Base-by-base conservation (phyloP, 2,888 invertebrate genomes). In the Cataglyphis livida region DNA sequence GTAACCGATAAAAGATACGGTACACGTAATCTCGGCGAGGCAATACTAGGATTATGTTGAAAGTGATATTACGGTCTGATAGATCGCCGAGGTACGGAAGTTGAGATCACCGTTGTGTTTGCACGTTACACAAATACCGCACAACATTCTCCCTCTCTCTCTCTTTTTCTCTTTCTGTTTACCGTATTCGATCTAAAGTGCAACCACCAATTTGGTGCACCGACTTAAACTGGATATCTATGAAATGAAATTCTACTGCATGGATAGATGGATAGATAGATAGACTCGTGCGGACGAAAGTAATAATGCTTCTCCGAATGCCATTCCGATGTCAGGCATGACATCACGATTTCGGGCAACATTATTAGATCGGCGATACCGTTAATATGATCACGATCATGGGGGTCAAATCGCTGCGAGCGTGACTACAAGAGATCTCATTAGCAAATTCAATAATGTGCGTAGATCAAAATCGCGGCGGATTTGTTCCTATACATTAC, bases 301-400 rank as follows among this genome's bases (percentile, higher is more conserved):
- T 51, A 66, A 76, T 68, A 57, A 1, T 25, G 38, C n/a, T 15
- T 54, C 18, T 66, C 32, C 21, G 68, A 51, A n/a, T 51, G 48
- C 48, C 48, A 51, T 51, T 51, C 25, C 38, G 66, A 66, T 76
- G 74, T 62, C 32, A 32, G 74, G 68, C 66, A 76, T 76, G 76
- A 76, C 76, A 76, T 68, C 68, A 76, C 76, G 76, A 76, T 76
- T 76, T 76, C 76, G 54, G 75, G 66, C 35, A 75, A 68, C 76
- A 54, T 76, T 75, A 51, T 75, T 76, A 68, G 68, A 76, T 54
- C 76, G 38, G 4, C 75, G 38, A 76, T 76, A 66, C 75, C 75
- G 75, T 75, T 75, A 75, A 75, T 75, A 75, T 7, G 75, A 75
- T 75, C 66, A 75, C 75, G 75, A 75, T 48, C 65, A 35, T 21